Evolutionary conservation across 2,888 invertebrate species (phyloP).

Genomic region (Seira sanloemensis): DNA sequence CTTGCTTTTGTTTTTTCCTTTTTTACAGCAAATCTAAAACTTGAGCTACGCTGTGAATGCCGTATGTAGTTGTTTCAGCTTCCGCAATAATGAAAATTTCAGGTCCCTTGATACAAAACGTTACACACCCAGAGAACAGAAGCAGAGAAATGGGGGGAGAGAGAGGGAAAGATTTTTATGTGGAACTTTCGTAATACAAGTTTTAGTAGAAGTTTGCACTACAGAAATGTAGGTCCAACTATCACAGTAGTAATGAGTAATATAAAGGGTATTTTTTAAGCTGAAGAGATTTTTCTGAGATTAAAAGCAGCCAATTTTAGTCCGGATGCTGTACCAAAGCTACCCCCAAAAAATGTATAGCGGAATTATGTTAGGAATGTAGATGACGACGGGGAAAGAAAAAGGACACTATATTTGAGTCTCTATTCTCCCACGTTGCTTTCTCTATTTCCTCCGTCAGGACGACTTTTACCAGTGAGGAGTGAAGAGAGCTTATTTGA

Average conservation of each 20-base stretch:
- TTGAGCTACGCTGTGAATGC: too few relatives aligned
- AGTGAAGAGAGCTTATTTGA: neutral
- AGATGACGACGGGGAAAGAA: slow-evolving; percentile 6
- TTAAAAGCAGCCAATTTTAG: slow-evolving; percentile 62
- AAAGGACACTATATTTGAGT: slow-evolving; percentile 24
- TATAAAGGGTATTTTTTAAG: slow-evolving; percentile 32
- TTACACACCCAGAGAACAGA: too few relatives aligned
- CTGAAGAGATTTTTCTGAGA: slow-evolving; percentile 57
- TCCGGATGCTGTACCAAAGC: slow-evolving; percentile 62
- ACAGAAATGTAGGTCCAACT: neutral
- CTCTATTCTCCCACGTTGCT: slow-evolving; percentile 11
- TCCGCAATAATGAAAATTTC: slow-evolving; percentile 19
- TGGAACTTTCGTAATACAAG: neutral
- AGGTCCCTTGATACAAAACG: slow-evolving; percentile 25
- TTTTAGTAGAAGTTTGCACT: neutral
- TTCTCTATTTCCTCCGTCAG: slow-evolving; percentile 20
- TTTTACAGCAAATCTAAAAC: neutral
- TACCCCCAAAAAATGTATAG: slow-evolving; percentile 24
- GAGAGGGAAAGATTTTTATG: neutral
- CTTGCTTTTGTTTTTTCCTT: neutral
- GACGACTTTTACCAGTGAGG: slow-evolving; percentile 38
- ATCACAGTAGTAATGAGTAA: slow-evolving; percentile 31
- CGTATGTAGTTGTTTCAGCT: neutral
- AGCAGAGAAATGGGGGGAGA: too few relatives aligned
- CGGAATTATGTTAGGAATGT: slow-evolving; percentile 56